Conservation (phyloP, 2,797 vertebrate species). For the Hozukius guyotensis region DNA sequence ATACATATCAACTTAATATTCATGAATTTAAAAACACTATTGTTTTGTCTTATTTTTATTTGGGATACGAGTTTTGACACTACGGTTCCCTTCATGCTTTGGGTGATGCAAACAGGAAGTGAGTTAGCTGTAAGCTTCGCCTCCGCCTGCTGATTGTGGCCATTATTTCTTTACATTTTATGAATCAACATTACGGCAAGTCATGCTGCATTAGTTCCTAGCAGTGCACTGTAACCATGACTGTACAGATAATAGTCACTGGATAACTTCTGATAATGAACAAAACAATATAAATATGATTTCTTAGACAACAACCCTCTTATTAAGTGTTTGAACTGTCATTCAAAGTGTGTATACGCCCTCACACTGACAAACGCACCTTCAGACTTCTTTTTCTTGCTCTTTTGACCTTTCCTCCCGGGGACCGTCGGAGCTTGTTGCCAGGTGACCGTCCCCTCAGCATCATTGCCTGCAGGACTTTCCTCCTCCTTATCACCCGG, state of each 20-base stretch:
- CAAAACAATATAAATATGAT: not conserved
- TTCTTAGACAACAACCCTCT: not conserved
- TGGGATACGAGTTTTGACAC: not conserved
- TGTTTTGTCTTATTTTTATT: not conserved
- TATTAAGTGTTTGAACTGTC: too few species aligned
- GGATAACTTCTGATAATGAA: not conserved
- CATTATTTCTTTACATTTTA: not conserved
- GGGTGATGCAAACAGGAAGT: not conserved
- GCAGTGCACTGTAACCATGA: not conserved
- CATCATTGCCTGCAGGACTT: conserved; percentile 69
- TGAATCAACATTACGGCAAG: too few species aligned
- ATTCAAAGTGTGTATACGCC: too few species aligned
- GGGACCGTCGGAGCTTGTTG: conserved; percentile 69
- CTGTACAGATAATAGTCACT: not conserved
- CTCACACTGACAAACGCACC: conserved; percentile 49
- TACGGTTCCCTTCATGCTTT: not conserved
- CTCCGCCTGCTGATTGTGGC: not conserved
- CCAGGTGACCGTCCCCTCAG: conserved; percentile 69
- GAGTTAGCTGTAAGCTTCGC: too few species aligned
- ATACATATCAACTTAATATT: not conserved
- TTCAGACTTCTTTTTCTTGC: conserved; percentile 87
- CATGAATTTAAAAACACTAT: not conserved
- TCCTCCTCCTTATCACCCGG: conserved; percentile 72
- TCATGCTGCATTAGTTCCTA: not conserved
- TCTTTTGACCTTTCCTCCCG: conserved; percentile 83